Percentiles rank a stretch among this genome's conserved stretches.
These are phyloP conservation scores for Nipponacmea schrenckii DNA, from an alignment of 2,888 invertebrate species.

Conservation along the genomic window DNA sequence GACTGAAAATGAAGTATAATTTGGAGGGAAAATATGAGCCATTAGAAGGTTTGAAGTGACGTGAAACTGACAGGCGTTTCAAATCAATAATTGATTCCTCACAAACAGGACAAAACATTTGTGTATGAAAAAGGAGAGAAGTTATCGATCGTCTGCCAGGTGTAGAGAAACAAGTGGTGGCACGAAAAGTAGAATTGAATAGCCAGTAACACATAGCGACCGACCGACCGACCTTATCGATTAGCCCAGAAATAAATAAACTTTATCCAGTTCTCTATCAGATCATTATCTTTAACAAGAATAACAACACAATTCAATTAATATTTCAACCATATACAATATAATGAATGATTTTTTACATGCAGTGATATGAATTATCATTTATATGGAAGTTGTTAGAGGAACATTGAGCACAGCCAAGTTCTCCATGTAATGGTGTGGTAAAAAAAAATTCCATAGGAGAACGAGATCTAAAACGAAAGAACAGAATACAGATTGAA, in stretches of 20 bases:
- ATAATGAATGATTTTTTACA: not conserved
- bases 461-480: too few species aligned
- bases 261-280: too few species aligned
- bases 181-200: too few species aligned
- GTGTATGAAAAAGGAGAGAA: constrained; percentile 2
- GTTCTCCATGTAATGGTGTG: too few species aligned
- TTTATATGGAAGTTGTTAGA: too few species aligned
- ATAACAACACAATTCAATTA: constrained; percentile 5
- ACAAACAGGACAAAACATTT: constrained; percentile 9
- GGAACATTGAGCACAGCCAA: too few species aligned
- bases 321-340: not conserved
- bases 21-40: constrained; percentile 6
- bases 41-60: constrained; percentile 6
- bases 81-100: constrained; percentile 6
- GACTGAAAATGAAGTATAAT: constrained; percentile 5
- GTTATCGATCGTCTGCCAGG: constrained; percentile 2
- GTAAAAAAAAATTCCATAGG: too few species aligned
- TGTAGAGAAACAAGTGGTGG: constrained; percentile 1
- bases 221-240: not conserved
- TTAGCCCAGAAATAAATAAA: too few species aligned
- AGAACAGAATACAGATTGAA: too few species aligned
- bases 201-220: not conserved
- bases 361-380: too few species aligned
- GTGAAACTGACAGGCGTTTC: constrained; percentile 5
- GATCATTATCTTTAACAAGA: constrained; percentile 7